Conservation (phyloP, 2,113 vertebrate genomes). For the Cololabis saira region DNA sequence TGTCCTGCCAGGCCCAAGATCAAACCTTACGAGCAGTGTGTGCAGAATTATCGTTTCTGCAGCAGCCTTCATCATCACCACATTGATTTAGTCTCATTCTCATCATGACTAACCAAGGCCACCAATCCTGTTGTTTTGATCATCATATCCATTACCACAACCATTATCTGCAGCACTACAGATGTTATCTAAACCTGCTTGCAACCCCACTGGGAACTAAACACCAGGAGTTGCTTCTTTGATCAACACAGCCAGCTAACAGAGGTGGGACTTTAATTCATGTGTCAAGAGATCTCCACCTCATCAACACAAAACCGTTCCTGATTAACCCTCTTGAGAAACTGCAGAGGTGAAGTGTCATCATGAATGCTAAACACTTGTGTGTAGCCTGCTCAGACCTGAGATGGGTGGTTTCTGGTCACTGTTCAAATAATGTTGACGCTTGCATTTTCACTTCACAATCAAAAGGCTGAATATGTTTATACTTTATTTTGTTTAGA, state of each 20-base stretch:
- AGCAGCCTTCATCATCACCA: conserved; percentile 8
- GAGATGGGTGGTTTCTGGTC: background rate
- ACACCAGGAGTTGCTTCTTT: conserved; percentile 14
- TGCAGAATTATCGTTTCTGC: too few species aligned
- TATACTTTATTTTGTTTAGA: too few species aligned
- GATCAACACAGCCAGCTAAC: conserved; percentile 5
- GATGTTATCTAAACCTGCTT: conserved; percentile 29
- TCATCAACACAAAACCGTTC: conserved; percentile 1
- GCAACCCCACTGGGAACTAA: conserved; percentile 34
- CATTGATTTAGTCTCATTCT: background rate
- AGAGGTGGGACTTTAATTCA: conserved; percentile 27
- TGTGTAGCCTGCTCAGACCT: background rate
- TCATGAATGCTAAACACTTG: background rate
- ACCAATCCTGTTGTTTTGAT: conserved; percentile 2
- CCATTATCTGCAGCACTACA: conserved; percentile 16
- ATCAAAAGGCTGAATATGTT: too few species aligned
- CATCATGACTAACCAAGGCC: background rate
- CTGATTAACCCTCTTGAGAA: conserved; percentile 17
- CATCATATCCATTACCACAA: conserved; percentile 25
- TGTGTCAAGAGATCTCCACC: conserved; percentile 12
- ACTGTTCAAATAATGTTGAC: background rate
- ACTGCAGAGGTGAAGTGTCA: background rate
- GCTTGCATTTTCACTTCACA: too few species aligned
- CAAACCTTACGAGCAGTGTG: background rate
- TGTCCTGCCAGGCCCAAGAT: background rate